Evolutionary conservation across 2,113 vertebrate species (phyloP), one percentile per base, ranked within the genome.

Genomic region (Taxidea taxus): DNA sequence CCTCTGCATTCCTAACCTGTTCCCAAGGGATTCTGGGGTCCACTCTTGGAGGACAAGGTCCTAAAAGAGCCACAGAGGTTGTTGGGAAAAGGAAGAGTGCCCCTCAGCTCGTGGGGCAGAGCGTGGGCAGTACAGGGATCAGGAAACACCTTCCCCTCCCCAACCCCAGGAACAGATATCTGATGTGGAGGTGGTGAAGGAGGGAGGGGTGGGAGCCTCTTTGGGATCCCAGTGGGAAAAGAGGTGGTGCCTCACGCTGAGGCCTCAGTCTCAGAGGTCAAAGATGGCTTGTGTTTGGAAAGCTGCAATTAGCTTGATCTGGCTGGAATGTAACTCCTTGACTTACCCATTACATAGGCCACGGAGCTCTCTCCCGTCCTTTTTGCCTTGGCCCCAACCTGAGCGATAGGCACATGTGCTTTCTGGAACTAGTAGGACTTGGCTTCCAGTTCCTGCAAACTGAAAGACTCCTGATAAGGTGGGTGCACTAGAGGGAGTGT

Each of bases 51-150:
- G 60, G 54, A 47, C 44, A 49, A 18, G 18, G 6, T 82, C 78
- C 37, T 21, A 1, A 72, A 23, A 60, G 3, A 75, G 37, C 5
- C 60, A 44, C 1, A 1, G 7, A n/a, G 6, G 20, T 20, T 51
- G 31, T 18, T 56, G 60, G 83, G 75, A n/a, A 74, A 83, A 34
- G 8, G 31, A 66, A n/a, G 29, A 12, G 6, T 34, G 62, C 12
- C 20, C 21, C n/a, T 56, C 2, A 2, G 49, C 11, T 0, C 9
- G 16, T 9, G 15, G 34, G 42, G 23, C 2, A 62, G 34, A 39
- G 34, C 14, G 10, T 51, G 66, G 44, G 8, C 2, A 25, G 6
- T 31, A 5, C 18, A 7, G 82, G 10, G 62, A 18, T n/a, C 62
- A 74, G 27, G 27, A 42, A 68, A 8, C 6, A 14, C 39, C 42